These are phyloP conservation scores for Solenopsis invicta DNA, from an alignment of 1,140 invertebrate species.

Conservation along the genomic window DNA sequence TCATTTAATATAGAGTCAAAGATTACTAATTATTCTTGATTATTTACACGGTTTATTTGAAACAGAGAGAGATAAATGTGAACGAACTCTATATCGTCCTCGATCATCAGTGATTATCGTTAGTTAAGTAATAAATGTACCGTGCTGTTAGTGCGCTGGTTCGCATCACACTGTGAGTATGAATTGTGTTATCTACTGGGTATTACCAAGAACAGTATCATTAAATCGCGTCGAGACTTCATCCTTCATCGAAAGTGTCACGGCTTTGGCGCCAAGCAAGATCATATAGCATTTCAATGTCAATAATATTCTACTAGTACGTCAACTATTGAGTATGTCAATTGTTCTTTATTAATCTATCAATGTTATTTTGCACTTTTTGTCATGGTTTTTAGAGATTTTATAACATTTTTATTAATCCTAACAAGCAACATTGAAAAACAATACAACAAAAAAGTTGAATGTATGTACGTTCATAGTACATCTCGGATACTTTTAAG, in stretches of 20 bases:
- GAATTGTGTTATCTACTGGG: slow-evolving; percentile 33
- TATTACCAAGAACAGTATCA: slow-evolving; percentile 32
- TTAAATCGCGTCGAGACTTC: slow-evolving; percentile 26
- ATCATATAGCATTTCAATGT: slow-evolving; percentile 15
- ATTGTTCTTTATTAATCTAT: background rate
- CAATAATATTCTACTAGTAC: slow-evolving; percentile 26
- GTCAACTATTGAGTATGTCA: background rate
- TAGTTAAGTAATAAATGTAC: slow-evolving; percentile 1
- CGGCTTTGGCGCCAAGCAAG: slow-evolving; percentile 32
- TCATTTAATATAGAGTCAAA: background rate
- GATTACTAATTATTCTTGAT: background rate
- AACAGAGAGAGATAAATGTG: no score
- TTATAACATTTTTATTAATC: background rate
- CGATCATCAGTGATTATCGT: slow-evolving; percentile 1
- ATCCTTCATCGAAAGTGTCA: slow-evolving; percentile 35
- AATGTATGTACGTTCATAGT: background rate
- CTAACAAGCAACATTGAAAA: background rate
- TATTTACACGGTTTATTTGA: background rate
- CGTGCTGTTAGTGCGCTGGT: background rate
- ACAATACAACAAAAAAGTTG: background rate
- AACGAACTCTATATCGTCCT: background rate
- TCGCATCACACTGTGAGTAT: slow-evolving; percentile 3
- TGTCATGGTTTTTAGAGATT: background rate
- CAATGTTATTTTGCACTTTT: background rate
- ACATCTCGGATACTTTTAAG: background rate